These are phyloP conservation scores for Calephelis nemesis DNA, from an alignment of 1,140 invertebrate genomes.

Conservation along the genomic window DNA sequence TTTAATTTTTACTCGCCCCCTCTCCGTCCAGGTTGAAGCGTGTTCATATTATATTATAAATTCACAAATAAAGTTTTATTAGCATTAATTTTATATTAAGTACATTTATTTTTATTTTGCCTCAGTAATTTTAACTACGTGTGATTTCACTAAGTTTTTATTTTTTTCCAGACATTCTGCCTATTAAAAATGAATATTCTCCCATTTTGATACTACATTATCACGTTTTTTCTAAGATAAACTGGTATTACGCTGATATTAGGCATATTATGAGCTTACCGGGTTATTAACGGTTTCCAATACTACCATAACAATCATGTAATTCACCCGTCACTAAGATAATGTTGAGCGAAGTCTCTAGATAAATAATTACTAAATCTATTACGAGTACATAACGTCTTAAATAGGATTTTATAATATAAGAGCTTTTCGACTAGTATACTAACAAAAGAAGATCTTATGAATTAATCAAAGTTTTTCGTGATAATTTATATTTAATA, in stretches of 20 bases:
- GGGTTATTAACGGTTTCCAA: conserved; percentile 47
- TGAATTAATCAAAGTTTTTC: conserved; percentile 71
- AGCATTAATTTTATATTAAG: conserved; percentile 8
- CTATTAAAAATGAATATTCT: conserved; percentile 1
- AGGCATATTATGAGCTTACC: conserved; percentile 40
- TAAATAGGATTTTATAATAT: conserved; percentile 68
- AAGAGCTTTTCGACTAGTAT: conserved; percentile 75
- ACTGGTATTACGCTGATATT: conserved; percentile 14
- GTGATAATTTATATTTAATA: conserved; percentile 71
- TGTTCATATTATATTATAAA: conserved; percentile 59
- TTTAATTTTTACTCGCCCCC: conserved; percentile 55
- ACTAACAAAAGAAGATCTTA: conserved; percentile 72
- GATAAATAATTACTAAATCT: conserved; percentile 53
- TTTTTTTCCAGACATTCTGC: neutral
- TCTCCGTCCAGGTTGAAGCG: conserved; percentile 72
- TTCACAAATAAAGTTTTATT: conserved; percentile 19
- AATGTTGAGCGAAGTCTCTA: conserved; percentile 48
- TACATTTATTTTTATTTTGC: neutral
- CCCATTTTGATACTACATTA: conserved; percentile 8
- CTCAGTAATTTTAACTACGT: neutral
- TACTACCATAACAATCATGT: conserved; percentile 37
- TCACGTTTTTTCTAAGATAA: conserved; percentile 6
- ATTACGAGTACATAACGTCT: conserved; percentile 56
- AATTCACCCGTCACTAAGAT: conserved; percentile 44
- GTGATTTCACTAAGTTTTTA: neutral